phyloP scores from a whole-genome alignment of 2,797 vertebrate genomes.

The Chaetodon trifasciatus region DNA sequence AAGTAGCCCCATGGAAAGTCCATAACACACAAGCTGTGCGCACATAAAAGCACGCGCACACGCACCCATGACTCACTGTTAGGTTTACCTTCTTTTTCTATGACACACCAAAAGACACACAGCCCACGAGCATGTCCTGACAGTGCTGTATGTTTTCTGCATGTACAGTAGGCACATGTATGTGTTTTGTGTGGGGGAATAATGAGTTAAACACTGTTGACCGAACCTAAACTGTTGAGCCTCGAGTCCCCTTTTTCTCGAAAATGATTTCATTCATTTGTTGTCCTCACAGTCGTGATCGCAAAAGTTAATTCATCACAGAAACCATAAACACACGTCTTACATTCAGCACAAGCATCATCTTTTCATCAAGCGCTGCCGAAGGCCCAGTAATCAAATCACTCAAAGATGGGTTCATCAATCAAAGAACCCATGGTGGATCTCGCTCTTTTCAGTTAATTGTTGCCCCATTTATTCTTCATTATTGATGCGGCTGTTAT shows the following conservation, averaged over 20 bases:
- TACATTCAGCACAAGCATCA: slow-evolving; percentile 5
- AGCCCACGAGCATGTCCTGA: background rate
- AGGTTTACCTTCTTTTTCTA: slow-evolving; percentile 25
- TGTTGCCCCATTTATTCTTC: slow-evolving; percentile 8
- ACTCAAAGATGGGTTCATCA: background rate
- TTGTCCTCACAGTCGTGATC: background rate
- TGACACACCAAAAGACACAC: slow-evolving; percentile 13
- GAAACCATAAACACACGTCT: slow-evolving; percentile 1
- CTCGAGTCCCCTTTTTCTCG: background rate
- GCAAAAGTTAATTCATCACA: background rate
- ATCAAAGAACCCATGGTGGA: background rate
- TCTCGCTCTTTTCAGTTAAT: background rate
- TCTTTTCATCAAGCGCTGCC: background rate
- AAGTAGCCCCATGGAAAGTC: slow-evolving; percentile 57
- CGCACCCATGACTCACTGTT: slow-evolving; percentile 16
- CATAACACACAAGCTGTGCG: slow-evolving; percentile 30
- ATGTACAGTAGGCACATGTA: background rate
- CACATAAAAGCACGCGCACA: slow-evolving; percentile 27
- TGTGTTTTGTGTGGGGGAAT: background rate
- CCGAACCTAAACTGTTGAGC: background rate
- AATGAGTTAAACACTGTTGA: background rate
- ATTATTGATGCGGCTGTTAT: slow-evolving; percentile 42
- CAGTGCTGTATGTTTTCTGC: background rate
- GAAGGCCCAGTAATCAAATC: slow-evolving; percentile 20
- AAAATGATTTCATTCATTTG: background rate